These are phyloP conservation scores for Heterohyrax brucei DNA, from an alignment of 2,797 vertebrate genomes.

Conservation along the genomic window DNA sequence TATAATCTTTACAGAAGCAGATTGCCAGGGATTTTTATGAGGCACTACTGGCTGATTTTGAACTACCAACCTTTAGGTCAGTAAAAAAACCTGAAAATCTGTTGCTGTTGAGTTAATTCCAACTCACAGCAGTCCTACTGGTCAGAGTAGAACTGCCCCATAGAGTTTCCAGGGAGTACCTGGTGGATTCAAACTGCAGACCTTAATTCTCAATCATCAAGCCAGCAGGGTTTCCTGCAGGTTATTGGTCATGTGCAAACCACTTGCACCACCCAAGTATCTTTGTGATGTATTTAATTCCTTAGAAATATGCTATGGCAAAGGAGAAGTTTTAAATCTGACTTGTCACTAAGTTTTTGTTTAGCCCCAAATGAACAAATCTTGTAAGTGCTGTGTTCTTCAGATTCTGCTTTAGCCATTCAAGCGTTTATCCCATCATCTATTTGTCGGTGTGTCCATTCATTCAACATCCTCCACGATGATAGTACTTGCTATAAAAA, in stretches of 20 bases:
- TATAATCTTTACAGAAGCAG: not conserved
- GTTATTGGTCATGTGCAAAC: not conserved
- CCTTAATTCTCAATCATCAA: too few relatives aligned
- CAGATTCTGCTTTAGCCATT: not conserved
- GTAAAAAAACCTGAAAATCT: too few relatives aligned
- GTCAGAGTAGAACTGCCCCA: too few relatives aligned
- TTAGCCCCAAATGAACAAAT: not conserved
- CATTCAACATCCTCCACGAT: not conserved
- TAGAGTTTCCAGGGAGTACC: too few relatives aligned
- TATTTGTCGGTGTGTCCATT: not conserved
- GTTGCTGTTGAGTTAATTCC: too few relatives aligned
- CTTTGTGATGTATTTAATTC: not conserved
- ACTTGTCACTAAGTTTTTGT: not conserved
- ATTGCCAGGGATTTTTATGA: not conserved
- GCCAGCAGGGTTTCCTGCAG: too few relatives aligned
- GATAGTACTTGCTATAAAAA: not conserved
- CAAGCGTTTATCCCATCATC: not conserved
- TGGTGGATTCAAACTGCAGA: too few relatives aligned
- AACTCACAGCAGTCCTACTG: too few relatives aligned
- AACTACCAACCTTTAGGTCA: not conserved
- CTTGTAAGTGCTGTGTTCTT: not conserved
- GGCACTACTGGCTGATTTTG: not conserved
- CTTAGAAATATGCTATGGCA: constrained; percentile 36
- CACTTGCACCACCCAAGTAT: not conserved
- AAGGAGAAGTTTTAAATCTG: constrained; percentile 34